Conservation (phyloP, 2,888 invertebrate genomes). For the Sinopyrophorus schimmeli region DNA sequence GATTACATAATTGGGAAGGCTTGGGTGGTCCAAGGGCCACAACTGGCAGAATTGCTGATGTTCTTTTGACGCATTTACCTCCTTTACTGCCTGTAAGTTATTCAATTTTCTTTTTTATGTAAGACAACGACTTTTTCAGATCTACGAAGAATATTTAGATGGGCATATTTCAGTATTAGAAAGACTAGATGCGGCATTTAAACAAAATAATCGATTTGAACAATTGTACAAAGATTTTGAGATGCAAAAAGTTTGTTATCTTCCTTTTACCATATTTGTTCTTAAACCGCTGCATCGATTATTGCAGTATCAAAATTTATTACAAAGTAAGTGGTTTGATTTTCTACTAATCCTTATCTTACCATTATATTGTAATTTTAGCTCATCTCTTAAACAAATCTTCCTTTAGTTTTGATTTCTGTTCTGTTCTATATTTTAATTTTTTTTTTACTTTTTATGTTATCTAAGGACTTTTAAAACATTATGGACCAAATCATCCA, state of each 20-base stretch:
- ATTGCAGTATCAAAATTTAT: slow-evolving; percentile 77
- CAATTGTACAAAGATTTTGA: slow-evolving; percentile 77
- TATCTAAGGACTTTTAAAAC: slow-evolving; percentile 65
- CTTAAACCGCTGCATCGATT: slow-evolving; percentile 83
- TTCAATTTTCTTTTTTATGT: neutral
- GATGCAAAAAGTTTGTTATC: slow-evolving; percentile 80
- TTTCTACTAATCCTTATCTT: too few species aligned
- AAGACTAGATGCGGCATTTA: slow-evolving; percentile 77
- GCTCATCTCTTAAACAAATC: too few species aligned
- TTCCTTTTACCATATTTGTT: slow-evolving; percentile 81
- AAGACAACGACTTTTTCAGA: slow-evolving; percentile 50
- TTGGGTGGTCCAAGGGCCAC: slow-evolving; percentile 56
- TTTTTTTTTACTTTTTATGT: slow-evolving; percentile 15
- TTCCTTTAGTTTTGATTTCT: too few species aligned
- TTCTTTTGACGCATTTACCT: slow-evolving; percentile 70
- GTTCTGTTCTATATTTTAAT: too few species aligned
- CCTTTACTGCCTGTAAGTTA: slow-evolving; percentile 61
- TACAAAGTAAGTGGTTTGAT: slow-evolving; percentile 76
- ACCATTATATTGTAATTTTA: too few species aligned
- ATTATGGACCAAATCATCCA: slow-evolving; percentile 71
- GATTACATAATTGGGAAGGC: slow-evolving; percentile 75
- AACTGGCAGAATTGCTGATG: slow-evolving; percentile 73
- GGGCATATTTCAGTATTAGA: slow-evolving; percentile 77
- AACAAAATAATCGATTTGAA: slow-evolving; percentile 69
- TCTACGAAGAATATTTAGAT: slow-evolving; percentile 73